A percentile compares a stretch with the other conserved stretches of the same genome.
Evolutionary conservation across 1,140 invertebrate genomes (phyloP).

Genomic region (Drosophila nebulosa): DNA sequence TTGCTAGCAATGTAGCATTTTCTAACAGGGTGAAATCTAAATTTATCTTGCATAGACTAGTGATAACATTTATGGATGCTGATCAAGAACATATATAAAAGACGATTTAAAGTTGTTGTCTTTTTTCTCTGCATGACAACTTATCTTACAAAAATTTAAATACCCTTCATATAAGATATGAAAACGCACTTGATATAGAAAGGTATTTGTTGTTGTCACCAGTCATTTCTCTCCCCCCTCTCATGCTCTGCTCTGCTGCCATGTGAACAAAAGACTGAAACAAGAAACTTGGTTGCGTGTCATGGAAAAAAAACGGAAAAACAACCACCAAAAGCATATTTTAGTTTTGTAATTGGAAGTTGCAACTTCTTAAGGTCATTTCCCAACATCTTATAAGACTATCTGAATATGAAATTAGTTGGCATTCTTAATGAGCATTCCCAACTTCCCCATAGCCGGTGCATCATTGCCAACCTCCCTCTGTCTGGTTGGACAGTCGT

Average conservation of each 20-base stretch:
- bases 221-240: neutral
- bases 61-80: too few species aligned
- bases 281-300: constrained; percentile 67
- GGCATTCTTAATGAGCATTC: constrained; percentile 75
- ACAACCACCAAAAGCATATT: constrained; percentile 57
- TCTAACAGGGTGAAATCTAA: too few species aligned
- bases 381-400: constrained; percentile 65
- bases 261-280: constrained; percentile 69
- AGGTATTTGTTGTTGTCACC: neutral
- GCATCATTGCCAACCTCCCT: constrained; percentile 26
- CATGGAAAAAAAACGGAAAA: constrained; percentile 33
- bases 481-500: constrained; percentile 30
- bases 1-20: too few species aligned
- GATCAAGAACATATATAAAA: too few species aligned
- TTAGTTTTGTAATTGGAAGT: constrained; percentile 54
- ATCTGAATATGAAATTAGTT: constrained; percentile 76
- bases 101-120: neutral
- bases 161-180: neutral
- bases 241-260: neutral
- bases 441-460: constrained; percentile 24
- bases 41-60: too few species aligned
- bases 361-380: constrained; percentile 64
- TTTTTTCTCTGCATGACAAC: neutral
- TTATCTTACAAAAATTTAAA: neutral
- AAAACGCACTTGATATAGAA: neutral